Conservation (phyloP, 2,888 invertebrate genomes). For the Hipparchia sbordonii region DNA sequence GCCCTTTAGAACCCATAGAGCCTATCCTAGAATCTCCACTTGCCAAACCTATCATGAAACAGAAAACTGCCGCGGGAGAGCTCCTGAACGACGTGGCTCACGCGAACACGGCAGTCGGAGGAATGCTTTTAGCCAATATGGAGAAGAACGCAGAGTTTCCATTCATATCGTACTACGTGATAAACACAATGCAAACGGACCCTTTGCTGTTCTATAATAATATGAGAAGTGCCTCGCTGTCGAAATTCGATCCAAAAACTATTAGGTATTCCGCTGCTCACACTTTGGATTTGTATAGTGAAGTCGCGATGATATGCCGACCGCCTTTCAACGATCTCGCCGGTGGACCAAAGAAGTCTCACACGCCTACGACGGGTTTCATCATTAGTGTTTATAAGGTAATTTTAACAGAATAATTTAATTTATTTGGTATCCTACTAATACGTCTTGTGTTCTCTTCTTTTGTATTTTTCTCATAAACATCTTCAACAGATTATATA, state of each 20-base stretch:
- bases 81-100: slow-evolving; percentile 88
- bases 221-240: slow-evolving; percentile 91
- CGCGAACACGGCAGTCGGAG: slow-evolving; percentile 89
- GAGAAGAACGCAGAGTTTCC: slow-evolving; percentile 95
- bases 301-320: slow-evolving; percentile 95
- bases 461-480: background rate
- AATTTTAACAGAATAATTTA: background rate
- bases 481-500: too few relatives aligned
- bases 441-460: background rate
- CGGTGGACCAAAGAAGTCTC: slow-evolving; percentile 89
- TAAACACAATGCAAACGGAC: slow-evolving; percentile 93
- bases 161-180: slow-evolving; percentile 94
- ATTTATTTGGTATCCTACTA: too few relatives aligned
- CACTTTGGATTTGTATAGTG: slow-evolving; percentile 93
- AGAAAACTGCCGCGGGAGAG: slow-evolving; percentile 90
- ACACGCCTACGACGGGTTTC: slow-evolving; percentile 92
- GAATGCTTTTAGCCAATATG: slow-evolving; percentile 95
- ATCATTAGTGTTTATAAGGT: slow-evolving; percentile 91
- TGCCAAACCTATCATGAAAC: slow-evolving; percentile 89
- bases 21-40: slow-evolving; percentile 93
- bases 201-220: slow-evolving; percentile 93
- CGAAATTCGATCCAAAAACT: slow-evolving; percentile 92
- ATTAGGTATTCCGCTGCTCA: slow-evolving; percentile 92
- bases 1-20: slow-evolving; percentile 92
- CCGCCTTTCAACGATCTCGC: slow-evolving; percentile 92